Evolutionary conservation across 2,113 vertebrate genomes (phyloP).

Genomic region (Thymallus thymallus): DNA sequence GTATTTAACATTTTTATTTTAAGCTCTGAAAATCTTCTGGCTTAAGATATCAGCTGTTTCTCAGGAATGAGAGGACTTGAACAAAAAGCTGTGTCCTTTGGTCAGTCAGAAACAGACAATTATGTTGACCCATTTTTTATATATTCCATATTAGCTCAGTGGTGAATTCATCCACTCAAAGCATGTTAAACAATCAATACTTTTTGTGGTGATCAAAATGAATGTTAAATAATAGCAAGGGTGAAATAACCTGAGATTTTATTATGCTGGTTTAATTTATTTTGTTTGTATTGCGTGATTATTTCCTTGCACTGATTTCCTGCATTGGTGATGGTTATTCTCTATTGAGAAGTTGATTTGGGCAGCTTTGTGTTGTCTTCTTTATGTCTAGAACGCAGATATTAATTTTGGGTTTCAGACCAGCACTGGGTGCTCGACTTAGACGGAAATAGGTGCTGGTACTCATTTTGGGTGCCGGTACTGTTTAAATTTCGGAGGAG

Average conservation of each 20-base stretch:
- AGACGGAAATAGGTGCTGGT: too few relatives aligned
- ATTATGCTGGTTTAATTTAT: slow-evolving; percentile 38
- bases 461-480: too few relatives aligned
- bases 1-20: neutral
- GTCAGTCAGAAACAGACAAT: slow-evolving; percentile 38
- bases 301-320: slow-evolving; percentile 32
- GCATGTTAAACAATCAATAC: slow-evolving; percentile 14
- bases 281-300: slow-evolving; percentile 44
- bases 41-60: slow-evolving; percentile 59
- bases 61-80: slow-evolving; percentile 68
- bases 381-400: too few relatives aligned
- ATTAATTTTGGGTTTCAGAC: too few relatives aligned
- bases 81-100: slow-evolving; percentile 36
- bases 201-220: slow-evolving; percentile 9
- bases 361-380: too few relatives aligned
- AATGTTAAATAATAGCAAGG: neutral
- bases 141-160: slow-evolving; percentile 8
- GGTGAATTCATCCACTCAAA: slow-evolving; percentile 12
- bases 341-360: slow-evolving; percentile 2
- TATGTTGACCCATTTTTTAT: slow-evolving; percentile 41
- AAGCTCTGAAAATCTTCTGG: slow-evolving; percentile 17
- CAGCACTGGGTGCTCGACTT: too few relatives aligned
- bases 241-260: slow-evolving; percentile 46
- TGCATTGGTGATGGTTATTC: neutral
- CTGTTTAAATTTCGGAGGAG: too few relatives aligned